phyloP scores from a whole-genome alignment of 2,113 vertebrate genomes.

The Taxidea taxus region DNA sequence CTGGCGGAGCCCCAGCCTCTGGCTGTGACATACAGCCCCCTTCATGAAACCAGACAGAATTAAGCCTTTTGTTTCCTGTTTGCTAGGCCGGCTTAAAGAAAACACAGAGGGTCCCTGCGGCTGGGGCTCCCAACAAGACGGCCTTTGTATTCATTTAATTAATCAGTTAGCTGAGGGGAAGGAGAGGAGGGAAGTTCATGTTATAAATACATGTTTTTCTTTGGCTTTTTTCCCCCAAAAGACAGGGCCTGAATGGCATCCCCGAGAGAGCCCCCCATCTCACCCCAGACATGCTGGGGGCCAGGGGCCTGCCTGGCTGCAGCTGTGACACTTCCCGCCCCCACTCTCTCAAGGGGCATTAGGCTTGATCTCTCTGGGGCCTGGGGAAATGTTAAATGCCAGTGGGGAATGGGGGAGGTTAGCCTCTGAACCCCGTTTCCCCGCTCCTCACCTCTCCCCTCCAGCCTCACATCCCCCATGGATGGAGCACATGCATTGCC shows the following conservation, averaged over 20 bases:
- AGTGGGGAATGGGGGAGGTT: neutral
- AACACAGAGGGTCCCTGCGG: constrained; percentile 73
- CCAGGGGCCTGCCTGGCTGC: constrained; percentile 1
- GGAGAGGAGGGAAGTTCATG: constrained; percentile 75
- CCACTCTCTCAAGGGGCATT: neutral
- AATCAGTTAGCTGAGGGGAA: constrained; percentile 77
- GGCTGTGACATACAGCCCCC: constrained; percentile 76
- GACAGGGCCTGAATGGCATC: constrained; percentile 71
- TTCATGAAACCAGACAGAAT: constrained; percentile 81
- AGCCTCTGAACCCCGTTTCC: neutral
- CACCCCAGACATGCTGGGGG: constrained; percentile 39
- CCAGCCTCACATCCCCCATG: neutral
- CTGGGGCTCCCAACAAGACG: constrained; percentile 81
- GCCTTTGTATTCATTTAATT: constrained; percentile 88
- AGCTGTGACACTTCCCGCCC: constrained; percentile 11
- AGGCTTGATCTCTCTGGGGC: neutral
- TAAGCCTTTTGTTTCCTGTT: constrained; percentile 86
- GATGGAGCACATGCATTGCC: neutral
- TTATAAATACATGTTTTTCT: constrained; percentile 83
- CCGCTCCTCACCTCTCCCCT: neutral
- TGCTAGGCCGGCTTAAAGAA: constrained; percentile 70
- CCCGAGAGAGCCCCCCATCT: constrained; percentile 48
- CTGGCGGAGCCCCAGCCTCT: constrained; percentile 69
- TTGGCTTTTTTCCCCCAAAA: constrained; percentile 45
- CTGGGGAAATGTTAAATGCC: neutral